Base-by-base conservation (phyloP, 2,113 vertebrate genomes). In the Solea solea region DNA sequence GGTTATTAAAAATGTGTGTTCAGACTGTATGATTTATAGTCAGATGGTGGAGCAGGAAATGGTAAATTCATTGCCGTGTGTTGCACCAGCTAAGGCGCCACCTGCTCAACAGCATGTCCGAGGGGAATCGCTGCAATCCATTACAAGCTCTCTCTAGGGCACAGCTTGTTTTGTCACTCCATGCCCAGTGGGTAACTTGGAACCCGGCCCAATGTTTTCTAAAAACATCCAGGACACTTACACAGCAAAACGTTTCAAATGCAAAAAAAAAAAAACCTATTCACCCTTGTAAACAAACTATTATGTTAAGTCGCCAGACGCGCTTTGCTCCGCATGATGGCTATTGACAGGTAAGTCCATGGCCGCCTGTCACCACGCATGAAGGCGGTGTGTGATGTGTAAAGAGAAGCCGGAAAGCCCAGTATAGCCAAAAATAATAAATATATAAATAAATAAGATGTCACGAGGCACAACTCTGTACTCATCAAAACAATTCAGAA, bases 71-170 rank as follows among this genome's bases (percentile, higher is more conserved):
- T 87, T 89, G 88, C 85, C 80, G 85, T 73, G 87, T 89, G 88
- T 90, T 90, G 81, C 89, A 86, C 90, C 88, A 89, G 85, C 87
- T 79, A 90, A 90, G 90, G 72, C 87, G 51, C 90, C 91, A 92
- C 91, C 91, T 92, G 91, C 90, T 90, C 90, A 84, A 90, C 88
- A 90, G 89, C 90, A 92, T 89, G 88, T 89, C 90, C 86, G 54
- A 86, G 59, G 90, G 89, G 91, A 92, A 90, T 89, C 85, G 69
- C 86, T 85, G 88, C 90, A 91, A 91, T 92, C 89, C 90, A 92
- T 92, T 90, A 92, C 91, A 90, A 87, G 83, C 88, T 87, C 87
- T 90, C 91, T 92, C 88, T 64, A 88, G 91, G 88, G 91, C 87
- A 88, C 84, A 91, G 90, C 91, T 90, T 91, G 90, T 88, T 89